Base-by-base conservation (phyloP, 2,888 invertebrate genomes). In the Temnothorax ravouxi region DNA sequence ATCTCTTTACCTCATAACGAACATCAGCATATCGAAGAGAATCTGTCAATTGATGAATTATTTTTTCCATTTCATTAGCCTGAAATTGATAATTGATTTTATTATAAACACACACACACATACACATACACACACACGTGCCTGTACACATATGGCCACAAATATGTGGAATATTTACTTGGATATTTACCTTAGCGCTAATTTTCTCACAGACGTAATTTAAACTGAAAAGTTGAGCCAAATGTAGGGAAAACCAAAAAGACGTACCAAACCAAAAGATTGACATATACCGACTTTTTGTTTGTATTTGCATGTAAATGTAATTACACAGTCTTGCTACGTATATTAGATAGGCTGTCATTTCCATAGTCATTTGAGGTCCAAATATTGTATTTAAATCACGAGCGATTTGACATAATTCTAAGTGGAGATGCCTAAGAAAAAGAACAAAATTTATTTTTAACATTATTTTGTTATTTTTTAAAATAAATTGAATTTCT, bases 391-490 rank as follows among this genome's bases (percentile, higher is more conserved):
- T n/a, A 41, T 83, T 83, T 11, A 83, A 67, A 41, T 67, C 44
- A 8, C 59, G 61, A 54, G 67, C 21, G 13, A 83, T 67, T 44
- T 50, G 59, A 41, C 77, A 50, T 21, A 83, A 34, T 52, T 83
- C 77, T 41, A 56, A 61, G 25, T 77, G 76, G 1, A 83, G 76
- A 44, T 83, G 83, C 52, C 83, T 83, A n/a, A 25, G 1, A 3
- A 3, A 77, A 44, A 44, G 13, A 75, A 56, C 1, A 38, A 44
- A 61, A n/a, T 21, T 41, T 34, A 38, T 72, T 44, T 44, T 44
- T 44, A 44, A 61, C 0, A 29, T 44, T 9, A 38, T 18, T 44
- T 25, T n/a, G 15, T 29, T 15, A 18, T 59, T 56, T 56, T 56
- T 34, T 34, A 38, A 50, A 64, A 41, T 41, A 18, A 52, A 6